Percentiles rank a stretch among this genome's conserved stretches.
Conservation (phyloP, 2,797 vertebrate species). For the Liparis tanakae region DNA sequence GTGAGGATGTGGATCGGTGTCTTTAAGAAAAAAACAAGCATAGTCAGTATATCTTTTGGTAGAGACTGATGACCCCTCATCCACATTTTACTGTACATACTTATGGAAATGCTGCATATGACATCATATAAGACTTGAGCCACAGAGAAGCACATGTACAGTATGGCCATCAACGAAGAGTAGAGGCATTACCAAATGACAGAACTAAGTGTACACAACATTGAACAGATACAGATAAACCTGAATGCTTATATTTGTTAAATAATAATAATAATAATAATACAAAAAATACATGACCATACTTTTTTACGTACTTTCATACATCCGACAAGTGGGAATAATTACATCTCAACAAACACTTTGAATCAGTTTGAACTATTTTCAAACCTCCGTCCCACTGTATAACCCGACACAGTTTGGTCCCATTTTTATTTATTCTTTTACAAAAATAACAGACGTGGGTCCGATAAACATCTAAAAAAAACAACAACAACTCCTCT, state of each 20-base stretch:
- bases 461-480: neutral
- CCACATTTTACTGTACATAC: conserved; percentile 45
- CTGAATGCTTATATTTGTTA: conserved; percentile 7
- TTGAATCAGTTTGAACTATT: conserved; percentile 43
- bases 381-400: conserved; percentile 43
- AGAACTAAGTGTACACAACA: neutral
- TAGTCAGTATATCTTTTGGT: neutral
- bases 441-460: conserved; percentile 18
- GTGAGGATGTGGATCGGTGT: neutral
- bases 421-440: conserved; percentile 14
- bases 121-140: conserved; percentile 13
- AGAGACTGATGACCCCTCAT: neutral
- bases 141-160: conserved; percentile 6
- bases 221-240: neutral
- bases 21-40: neutral
- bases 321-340: conserved; percentile 20
- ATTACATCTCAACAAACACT: conserved; percentile 45
- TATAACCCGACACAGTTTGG: conserved; percentile 62
- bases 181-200: neutral
- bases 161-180: neutral
- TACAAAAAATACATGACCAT: neutral
- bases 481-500: neutral
- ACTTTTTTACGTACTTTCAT: neutral
- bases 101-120: conserved; percentile 11
- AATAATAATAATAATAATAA: conserved; percentile 20